Conservation (phyloP, 2,113 vertebrate species). For the Apaloderma vittatum region DNA sequence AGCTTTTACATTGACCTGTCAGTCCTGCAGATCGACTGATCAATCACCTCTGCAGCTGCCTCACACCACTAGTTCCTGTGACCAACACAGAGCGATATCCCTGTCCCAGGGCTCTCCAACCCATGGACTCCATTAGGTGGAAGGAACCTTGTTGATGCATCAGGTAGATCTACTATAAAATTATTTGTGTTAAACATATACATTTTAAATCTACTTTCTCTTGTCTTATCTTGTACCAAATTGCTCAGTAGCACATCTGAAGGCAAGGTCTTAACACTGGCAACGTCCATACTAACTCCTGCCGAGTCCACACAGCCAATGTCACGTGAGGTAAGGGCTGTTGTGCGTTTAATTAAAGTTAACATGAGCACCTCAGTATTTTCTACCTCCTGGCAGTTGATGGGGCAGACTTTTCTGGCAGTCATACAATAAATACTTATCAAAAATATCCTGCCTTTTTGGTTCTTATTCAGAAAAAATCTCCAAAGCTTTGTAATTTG, state of each 20-base stretch:
- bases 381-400: not conserved
- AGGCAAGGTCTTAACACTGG: not conserved
- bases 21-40: not conserved
- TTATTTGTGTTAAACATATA: not conserved
- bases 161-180: not conserved
- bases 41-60: not conserved
- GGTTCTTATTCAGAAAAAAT: not conserved
- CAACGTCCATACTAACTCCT: not conserved
- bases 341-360: not conserved
- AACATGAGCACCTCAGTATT: not conserved
- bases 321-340: not conserved
- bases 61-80: not conserved
- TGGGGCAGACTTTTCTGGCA: not conserved
- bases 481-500: not conserved
- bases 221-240: not conserved
- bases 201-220: not conserved
- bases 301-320: not conserved
- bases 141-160: not conserved
- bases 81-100: not conserved
- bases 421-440: not conserved
- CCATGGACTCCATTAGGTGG: not conserved
- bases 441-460: not conserved
- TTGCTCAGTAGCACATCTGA: not conserved
- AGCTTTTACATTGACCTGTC: not conserved
- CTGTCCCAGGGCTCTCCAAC: not conserved